Evolutionary conservation across 2,113 vertebrate genomes (phyloP).

Genomic region (Petroica traversi): DNA sequence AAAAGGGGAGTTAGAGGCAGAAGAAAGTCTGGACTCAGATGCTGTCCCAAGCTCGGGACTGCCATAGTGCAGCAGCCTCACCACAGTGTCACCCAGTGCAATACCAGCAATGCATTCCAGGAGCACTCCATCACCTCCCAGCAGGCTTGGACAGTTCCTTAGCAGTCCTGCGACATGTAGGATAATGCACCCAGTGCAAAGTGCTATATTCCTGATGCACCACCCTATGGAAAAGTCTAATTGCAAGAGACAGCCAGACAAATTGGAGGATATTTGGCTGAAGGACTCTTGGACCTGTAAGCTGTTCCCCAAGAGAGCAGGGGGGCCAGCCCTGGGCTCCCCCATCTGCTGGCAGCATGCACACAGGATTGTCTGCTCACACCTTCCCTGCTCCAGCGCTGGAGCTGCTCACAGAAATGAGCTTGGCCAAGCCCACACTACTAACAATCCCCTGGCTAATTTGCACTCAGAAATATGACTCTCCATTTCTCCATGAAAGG

Average conservation of each 20-base stretch:
- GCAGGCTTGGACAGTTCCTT: neutral
- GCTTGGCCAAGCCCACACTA: neutral
- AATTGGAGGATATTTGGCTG: neutral
- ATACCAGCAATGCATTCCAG: neutral
- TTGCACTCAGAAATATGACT: conserved; percentile 61
- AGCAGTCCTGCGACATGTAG: neutral
- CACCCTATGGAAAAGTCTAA: neutral
- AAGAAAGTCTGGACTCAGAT: neutral
- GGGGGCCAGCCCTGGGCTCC: neutral
- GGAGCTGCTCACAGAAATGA: neutral
- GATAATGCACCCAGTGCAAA: rapidly evolving
- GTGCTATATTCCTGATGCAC: neutral
- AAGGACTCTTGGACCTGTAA: neutral
- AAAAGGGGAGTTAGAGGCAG: neutral
- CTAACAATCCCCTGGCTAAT: conserved; percentile 46
- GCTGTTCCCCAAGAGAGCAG: neutral
- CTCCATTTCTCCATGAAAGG: conserved; percentile 70
- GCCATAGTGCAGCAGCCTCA: neutral
- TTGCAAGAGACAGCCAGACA: neutral
- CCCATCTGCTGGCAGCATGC: neutral
- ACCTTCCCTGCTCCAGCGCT: neutral
- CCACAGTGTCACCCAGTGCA: neutral
- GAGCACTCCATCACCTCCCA: neutral
- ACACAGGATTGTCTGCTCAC: neutral
- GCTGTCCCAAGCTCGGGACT: neutral